phyloP scores from a whole-genome alignment of 2,113 vertebrate genomes.

The Procavia capensis region DNA sequence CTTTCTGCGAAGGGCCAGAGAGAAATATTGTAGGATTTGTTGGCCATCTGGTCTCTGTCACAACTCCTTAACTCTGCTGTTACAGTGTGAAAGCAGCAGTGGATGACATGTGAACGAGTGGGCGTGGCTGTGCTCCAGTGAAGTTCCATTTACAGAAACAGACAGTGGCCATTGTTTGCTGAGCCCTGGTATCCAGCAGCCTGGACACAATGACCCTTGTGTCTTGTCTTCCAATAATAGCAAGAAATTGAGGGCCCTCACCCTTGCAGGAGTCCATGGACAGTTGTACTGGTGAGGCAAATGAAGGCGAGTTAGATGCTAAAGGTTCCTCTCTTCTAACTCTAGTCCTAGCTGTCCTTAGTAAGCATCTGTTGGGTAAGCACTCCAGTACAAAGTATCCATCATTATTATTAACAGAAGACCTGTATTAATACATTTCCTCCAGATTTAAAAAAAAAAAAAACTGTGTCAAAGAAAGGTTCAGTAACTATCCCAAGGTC shows the following conservation, averaged over 20 bases:
- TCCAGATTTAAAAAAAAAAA: background rate
- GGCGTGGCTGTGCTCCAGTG: background rate
- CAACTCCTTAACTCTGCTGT: background rate
- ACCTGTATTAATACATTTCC: background rate
- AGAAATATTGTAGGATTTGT: background rate
- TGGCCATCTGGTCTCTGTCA: background rate
- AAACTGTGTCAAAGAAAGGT: background rate
- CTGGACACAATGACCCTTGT: background rate
- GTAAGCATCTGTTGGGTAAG: background rate
- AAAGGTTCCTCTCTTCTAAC: background rate
- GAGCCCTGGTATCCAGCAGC: background rate
- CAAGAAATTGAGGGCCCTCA: background rate
- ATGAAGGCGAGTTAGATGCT: background rate
- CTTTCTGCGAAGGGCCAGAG: background rate
- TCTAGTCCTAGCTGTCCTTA: background rate
- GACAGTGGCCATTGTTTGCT: background rate
- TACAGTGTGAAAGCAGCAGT: background rate
- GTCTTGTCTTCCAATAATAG: background rate
- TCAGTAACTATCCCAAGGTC: background rate
- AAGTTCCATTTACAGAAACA: background rate
- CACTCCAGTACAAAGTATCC: background rate
- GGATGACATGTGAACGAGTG: background rate
- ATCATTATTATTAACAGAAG: background rate
- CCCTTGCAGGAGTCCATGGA: fast-evolving
- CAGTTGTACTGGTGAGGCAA: background rate